Conservation (phyloP, 1,140 invertebrate species). For the Rhyacophila brunnea region DNA sequence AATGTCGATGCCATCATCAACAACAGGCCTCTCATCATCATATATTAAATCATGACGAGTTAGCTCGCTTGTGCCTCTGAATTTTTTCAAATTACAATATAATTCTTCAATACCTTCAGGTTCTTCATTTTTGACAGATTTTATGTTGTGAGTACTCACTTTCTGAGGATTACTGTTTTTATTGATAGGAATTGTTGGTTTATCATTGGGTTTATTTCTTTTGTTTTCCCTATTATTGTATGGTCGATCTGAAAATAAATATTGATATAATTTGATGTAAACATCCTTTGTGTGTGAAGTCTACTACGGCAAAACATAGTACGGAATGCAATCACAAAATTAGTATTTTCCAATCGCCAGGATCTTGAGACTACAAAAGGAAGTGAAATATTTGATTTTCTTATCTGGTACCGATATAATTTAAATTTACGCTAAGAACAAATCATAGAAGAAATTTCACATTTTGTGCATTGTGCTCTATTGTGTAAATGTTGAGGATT, state of each 20-base stretch:
- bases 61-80: conserved; percentile 42
- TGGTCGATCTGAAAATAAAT: conserved; percentile 12
- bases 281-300: too few species aligned
- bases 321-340: too few species aligned
- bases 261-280: too few species aligned
- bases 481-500: too few species aligned
- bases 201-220: not conserved
- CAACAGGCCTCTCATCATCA: conserved; percentile 3
- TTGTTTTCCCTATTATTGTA: conserved; percentile 15
- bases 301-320: too few species aligned
- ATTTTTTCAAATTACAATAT: conserved; percentile 44
- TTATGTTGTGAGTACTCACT: not conserved
- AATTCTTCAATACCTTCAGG: conserved; percentile 34
- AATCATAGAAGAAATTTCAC: too few species aligned
- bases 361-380: too few species aligned
- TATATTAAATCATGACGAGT: conserved; percentile 20
- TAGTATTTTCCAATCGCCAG: too few species aligned
- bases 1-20: conserved; percentile 33
- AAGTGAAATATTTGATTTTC: too few species aligned
- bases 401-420: too few species aligned
- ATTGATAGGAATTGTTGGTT: not conserved
- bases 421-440: too few species aligned
- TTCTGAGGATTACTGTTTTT: not conserved
- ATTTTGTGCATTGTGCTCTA: too few species aligned
- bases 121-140: conserved; percentile 35